A percentile compares a stretch with the other conserved stretches of the same genome.
Conservation (phyloP, 1,140 invertebrate species). For the Berghia stephanieae region DNA sequence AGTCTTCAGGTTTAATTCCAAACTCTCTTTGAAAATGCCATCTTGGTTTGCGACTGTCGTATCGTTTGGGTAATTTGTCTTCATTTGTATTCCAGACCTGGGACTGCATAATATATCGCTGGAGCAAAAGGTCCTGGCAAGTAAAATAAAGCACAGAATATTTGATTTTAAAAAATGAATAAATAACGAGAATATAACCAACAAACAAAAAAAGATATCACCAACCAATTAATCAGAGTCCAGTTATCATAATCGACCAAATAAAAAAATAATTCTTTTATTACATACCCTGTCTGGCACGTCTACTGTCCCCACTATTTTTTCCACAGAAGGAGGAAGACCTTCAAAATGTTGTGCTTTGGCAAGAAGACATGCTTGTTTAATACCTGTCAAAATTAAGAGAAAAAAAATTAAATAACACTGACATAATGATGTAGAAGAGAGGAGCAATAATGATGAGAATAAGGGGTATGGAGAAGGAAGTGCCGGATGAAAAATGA, state of each 20-base stretch:
- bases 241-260: too few species aligned
- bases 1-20: slow-evolving; percentile 77
- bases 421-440: not conserved
- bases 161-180: too few species aligned
- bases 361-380: slow-evolving; percentile 49
- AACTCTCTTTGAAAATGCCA: slow-evolving; percentile 77
- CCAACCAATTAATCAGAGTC: too few species aligned
- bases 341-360: slow-evolving; percentile 47
- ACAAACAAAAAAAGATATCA: too few species aligned
- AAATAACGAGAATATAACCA: too few species aligned
- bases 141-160: slow-evolving; percentile 10
- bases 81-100: slow-evolving; percentile 83
- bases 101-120: slow-evolving; percentile 72
- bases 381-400: slow-evolving; percentile 38
- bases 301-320: slow-evolving; percentile 23
- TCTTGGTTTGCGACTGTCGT: slow-evolving; percentile 75
- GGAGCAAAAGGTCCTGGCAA: slow-evolving; percentile 56
- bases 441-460: not conserved
- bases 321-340: slow-evolving; percentile 40
- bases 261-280: too few species aligned
- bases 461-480: not conserved
- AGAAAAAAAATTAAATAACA: not conserved
- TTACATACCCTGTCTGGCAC: slow-evolving; percentile 12
- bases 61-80: slow-evolving; percentile 77
- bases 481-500: not conserved